Conservation (phyloP, 2,113 vertebrate species). For the Erinaceus europaeus region DNA sequence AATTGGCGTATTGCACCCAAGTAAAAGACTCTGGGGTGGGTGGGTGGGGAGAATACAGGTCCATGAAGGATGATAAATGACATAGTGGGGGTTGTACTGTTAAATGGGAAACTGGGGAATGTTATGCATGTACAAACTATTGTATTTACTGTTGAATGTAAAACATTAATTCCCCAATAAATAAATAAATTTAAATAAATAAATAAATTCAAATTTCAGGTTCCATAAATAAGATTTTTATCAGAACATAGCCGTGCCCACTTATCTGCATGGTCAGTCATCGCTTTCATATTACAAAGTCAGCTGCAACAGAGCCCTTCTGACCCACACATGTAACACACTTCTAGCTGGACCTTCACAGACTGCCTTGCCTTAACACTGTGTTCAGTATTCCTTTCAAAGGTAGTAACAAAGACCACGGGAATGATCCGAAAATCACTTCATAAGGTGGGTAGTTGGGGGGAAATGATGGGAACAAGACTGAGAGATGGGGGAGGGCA, state of each 20-base stretch:
- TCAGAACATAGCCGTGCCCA: not conserved
- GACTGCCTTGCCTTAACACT: not conserved
- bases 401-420: not conserved
- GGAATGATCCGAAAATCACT: not conserved
- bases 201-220: not conserved
- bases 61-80: too few species aligned
- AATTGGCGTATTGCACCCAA: too few species aligned
- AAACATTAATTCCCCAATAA: too few species aligned
- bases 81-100: too few species aligned
- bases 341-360: not conserved
- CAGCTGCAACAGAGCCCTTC: not conserved
- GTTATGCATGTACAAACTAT: too few species aligned
- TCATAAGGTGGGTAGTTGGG: not conserved
- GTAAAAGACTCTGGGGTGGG: too few species aligned
- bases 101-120: too few species aligned
- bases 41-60: too few species aligned
- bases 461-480: too few species aligned
- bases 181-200: too few species aligned
- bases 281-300: not conserved
- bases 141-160: too few species aligned
- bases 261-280: not conserved
- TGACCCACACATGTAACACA: not conserved
- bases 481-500: too few species aligned
- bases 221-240: not conserved
- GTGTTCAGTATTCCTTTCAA: not conserved